A percentile compares a stretch with the other conserved stretches of the same genome.
These are phyloP conservation scores for Laterallus jamaicensis DNA, from an alignment of 2,113 vertebrate genomes.

Conservation along the genomic window DNA sequence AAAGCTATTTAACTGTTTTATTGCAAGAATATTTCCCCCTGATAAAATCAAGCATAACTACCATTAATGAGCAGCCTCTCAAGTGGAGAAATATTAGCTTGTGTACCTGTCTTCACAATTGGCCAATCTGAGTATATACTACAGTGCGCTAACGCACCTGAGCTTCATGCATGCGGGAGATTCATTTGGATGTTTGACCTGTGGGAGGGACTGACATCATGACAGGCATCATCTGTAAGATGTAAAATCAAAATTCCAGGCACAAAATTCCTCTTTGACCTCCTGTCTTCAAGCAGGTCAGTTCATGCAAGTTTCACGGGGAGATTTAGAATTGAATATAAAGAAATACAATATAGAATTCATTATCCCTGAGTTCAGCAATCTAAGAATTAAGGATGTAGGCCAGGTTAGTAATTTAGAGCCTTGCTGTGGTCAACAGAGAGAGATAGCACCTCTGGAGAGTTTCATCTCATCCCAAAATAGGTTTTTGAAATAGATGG, in stretches of 20 bases:
- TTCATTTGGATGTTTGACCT: not conserved
- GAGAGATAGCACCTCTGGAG: not conserved
- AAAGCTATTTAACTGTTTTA: constrained; percentile 49
- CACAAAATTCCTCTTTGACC: not conserved
- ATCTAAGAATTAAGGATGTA: constrained; percentile 17
- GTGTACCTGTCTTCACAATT: not conserved
- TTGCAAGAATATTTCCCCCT: not conserved
- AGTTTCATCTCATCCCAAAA: constrained; percentile 22
- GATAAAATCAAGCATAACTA: not conserved
- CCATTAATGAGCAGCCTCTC: not conserved
- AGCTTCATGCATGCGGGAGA: not conserved
- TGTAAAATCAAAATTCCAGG: not conserved
- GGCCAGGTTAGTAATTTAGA: constrained; percentile 10
- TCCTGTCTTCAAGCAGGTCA: not conserved
- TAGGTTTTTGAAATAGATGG: not conserved
- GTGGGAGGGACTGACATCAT: not conserved
- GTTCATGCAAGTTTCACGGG: not conserved
- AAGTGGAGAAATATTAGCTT: not conserved
- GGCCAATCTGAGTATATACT: not conserved
- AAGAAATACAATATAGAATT: not conserved
- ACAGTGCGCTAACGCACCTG: not conserved
- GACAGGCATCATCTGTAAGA: not conserved
- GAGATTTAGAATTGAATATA: not conserved
- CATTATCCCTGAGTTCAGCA: not conserved
- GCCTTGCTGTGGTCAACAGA: not conserved